Conservation (phyloP, 2,888 invertebrate species). For the Ferdinandea cuprea region DNA sequence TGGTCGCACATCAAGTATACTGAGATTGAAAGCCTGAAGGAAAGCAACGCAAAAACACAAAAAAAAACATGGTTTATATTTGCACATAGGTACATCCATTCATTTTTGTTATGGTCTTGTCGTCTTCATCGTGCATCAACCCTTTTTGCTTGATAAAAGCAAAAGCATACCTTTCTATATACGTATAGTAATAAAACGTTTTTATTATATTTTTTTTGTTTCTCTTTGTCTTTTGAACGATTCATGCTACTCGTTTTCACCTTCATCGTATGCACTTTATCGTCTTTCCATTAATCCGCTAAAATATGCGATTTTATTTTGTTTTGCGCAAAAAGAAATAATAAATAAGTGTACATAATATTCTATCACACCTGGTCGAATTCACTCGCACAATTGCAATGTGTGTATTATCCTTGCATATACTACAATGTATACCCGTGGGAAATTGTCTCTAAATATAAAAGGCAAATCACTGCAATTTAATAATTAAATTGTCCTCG, state of each 20-base stretch:
- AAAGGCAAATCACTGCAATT: background rate
- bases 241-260: slow-evolving; percentile 42
- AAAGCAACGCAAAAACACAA: slow-evolving; percentile 20
- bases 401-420: slow-evolving; percentile 42
- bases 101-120: slow-evolving; percentile 23
- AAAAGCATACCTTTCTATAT: too few relatives aligned
- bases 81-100: slow-evolving; percentile 26
- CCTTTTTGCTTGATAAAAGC: slow-evolving; percentile 36
- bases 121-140: slow-evolving; percentile 62
- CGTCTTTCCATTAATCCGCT: slow-evolving; percentile 58
- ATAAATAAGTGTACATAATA: slow-evolving; percentile 30
- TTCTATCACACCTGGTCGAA: slow-evolving; percentile 61
- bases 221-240: slow-evolving; percentile 25
- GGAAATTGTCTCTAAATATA: slow-evolving; percentile 57
- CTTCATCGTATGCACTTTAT: slow-evolving; percentile 51
- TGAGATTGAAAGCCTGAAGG: background rate
- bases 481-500: too few relatives aligned
- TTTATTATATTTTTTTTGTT: slow-evolving; percentile 27
- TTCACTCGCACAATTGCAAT: slow-evolving; percentile 20
- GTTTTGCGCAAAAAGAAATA: slow-evolving; percentile 25
- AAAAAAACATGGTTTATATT: slow-evolving; percentile 20
- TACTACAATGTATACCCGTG: slow-evolving; percentile 42
- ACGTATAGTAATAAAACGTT: slow-evolving; percentile 2
- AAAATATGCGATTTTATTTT: slow-evolving; percentile 50
- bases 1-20: slow-evolving; percentile 22